Evolutionary conservation across 2,888 invertebrate species (phyloP).

Genomic region (Apodemia mormo): DNA sequence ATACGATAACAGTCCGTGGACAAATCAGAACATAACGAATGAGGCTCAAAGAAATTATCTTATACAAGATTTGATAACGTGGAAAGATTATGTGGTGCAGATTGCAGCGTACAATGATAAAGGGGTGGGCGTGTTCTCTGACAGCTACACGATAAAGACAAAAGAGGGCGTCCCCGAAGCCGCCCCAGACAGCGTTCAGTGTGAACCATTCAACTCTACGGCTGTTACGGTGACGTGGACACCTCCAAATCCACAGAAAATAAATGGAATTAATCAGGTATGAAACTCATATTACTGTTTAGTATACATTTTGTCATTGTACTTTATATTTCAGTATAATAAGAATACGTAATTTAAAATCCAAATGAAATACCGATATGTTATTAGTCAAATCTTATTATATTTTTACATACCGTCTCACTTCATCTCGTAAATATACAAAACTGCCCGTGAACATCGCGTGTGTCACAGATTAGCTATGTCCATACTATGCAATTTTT

Average conservation of each 20-base stretch:
- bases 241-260: constrained; percentile 98
- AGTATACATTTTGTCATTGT: not conserved
- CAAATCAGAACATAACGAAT: constrained; percentile 94
- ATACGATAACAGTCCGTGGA: constrained; percentile 96
- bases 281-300: not conserved
- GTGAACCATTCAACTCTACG: constrained; percentile 92
- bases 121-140: constrained; percentile 96
- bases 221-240: constrained; percentile 92
- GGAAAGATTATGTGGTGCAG: constrained; percentile 98
- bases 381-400: too few species aligned
- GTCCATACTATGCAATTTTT: too few species aligned
- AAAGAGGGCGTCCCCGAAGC: constrained; percentile 98
- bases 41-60: constrained; percentile 95
- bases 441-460: too few species aligned
- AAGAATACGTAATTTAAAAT: too few species aligned
- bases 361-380: too few species aligned
- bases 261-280: constrained; percentile 98
- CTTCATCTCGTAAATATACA: too few species aligned
- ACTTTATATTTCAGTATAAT: too few species aligned
- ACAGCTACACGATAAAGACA: constrained; percentile 95
- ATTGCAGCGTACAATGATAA: constrained; percentile 98
- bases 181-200: constrained; percentile 91
- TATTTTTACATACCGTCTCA: too few species aligned
- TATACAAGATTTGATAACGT: constrained; percentile 95
- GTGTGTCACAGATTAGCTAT: too few species aligned